Base-by-base conservation (phyloP, 2,888 invertebrate genomes). In the Bombylius major region DNA sequence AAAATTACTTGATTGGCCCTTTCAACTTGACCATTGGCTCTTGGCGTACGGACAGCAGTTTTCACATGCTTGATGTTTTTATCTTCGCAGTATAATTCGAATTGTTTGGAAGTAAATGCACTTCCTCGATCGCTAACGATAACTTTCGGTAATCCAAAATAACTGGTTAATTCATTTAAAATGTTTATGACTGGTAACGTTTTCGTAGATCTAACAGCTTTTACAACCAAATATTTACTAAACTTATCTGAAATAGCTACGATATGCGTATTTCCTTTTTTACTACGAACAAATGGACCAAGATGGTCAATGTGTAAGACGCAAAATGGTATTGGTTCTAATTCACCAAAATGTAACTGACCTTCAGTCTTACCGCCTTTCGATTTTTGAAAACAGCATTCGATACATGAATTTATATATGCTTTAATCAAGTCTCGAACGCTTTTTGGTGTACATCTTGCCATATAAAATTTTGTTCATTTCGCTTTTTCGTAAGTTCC, bases 101-200 rank as follows among this genome's bases (percentile, higher is more conserved):
- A 66, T 13, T 31, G 32, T 7, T 62, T 60, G 0, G 65, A 62
- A 1, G 63, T 65, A 52, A 62, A 67, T 4, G 65, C 64, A 3
- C 65, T 62, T 13, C 65, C 66, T 55, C 64, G 53, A 55, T 67
- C 65, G 5, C 61, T 60, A 32, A 67, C 58, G 3, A 66, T 55
- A 9, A 59, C 56, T 46, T 42, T 54, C 46, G 64, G 63, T 33
- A 56, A 57, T 1, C 63, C 65, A 54, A 64, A 65, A 58, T 62
- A 58, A 13, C 48, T 33, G 1, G 54, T 56, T 4, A 60, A n/a
- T 50, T 58, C 59, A 47, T 56, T 56, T 1, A 60, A 32, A 3
- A 52, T 12, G 7, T 55, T 51, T 0, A 59, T 46, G 12, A 65
- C 63, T 1, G 61, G 61, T 9, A 58, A 54, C 1, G 61, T 57